Base-by-base conservation (phyloP, 2,888 invertebrate species). In the Hyppa rectilinea region DNA sequence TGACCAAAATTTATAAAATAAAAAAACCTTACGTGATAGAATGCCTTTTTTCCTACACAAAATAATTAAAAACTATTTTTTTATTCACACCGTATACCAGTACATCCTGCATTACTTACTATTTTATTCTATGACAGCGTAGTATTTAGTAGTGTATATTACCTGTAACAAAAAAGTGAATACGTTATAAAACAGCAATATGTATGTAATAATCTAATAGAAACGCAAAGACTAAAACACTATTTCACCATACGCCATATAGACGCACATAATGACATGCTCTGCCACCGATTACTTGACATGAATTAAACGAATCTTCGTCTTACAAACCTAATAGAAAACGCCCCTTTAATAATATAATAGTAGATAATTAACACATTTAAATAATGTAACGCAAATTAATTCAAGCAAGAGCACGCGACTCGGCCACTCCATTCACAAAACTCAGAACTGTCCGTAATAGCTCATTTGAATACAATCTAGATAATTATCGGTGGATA, bases 401-500 rank as follows among this genome's bases (percentile, higher is more conserved):
- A 89, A 93, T 93, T 91, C 93, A 86, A 82, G 78, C 72, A 77
- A 82, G 81, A 87, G 88, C 92, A 92, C 91, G 92, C 92, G 92
- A 91, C 90, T 87, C 80, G 85, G 82, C 87, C 87, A 88, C 74
- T 87, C 85, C 90, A 92, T 92, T 92, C 90, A 92, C 91, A 88
- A 93, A 92, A 92, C 88, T 89, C 75, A 83, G 85, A 89, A 88
- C 85, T 89, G 89, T 89, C 90, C 86, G 87, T 90, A 90, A 89
- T 90, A 87, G 88, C 89, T 92, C 87, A 92, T 93, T 93, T 92
- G 90, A 92, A 93, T 93, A 92, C 91, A 93, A 93, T 93, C 89
- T 89, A 88, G 87, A 87, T 88, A 83, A 70, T 75, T 82, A 85
- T 84, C 82, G 75, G 73, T 56, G 64, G 64, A 82, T 73, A 81